phyloP scores from a whole-genome alignment of 2,888 invertebrate genomes.

The Agonopterix alstromeriana region DNA sequence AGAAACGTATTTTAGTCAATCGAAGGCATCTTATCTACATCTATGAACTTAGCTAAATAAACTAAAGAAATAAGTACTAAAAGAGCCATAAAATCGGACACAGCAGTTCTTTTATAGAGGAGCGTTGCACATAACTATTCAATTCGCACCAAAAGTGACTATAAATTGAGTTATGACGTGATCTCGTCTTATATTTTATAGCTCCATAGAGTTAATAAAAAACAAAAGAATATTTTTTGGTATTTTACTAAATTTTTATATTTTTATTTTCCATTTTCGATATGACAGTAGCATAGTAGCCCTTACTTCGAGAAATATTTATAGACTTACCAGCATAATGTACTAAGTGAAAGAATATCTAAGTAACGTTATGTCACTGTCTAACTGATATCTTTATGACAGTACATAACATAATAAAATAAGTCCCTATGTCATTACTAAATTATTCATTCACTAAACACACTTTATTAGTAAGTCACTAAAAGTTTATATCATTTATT shows the following conservation, averaged over 20 bases:
- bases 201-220: slow-evolving; percentile 4
- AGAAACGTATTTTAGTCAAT: background rate
- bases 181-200: too few relatives aligned
- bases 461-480: too few relatives aligned
- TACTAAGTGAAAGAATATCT: background rate
- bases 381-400: too few relatives aligned
- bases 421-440: too few relatives aligned
- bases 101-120: slow-evolving; percentile 12
- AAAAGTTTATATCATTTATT: too few relatives aligned
- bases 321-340: background rate
- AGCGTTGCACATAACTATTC: background rate
- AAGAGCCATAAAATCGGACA: slow-evolving; percentile 16
- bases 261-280: slow-evolving; percentile 56
- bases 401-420: too few relatives aligned
- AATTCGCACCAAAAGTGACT: slow-evolving; percentile 4
- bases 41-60: slow-evolving; percentile 5
- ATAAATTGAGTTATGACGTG: background rate
- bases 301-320: slow-evolving; percentile 26
- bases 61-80: slow-evolving; percentile 25
- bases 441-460: too few relatives aligned
- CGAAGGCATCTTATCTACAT: background rate
- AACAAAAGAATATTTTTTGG: slow-evolving; percentile 40
- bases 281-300: slow-evolving; percentile 29
- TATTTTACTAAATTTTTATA: slow-evolving; percentile 54
- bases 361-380: too few relatives aligned